Percentiles rank a stretch among this genome's conserved stretches.
Conservation (phyloP, 2,113 vertebrate genomes). For the Prinia subflava region DNA sequence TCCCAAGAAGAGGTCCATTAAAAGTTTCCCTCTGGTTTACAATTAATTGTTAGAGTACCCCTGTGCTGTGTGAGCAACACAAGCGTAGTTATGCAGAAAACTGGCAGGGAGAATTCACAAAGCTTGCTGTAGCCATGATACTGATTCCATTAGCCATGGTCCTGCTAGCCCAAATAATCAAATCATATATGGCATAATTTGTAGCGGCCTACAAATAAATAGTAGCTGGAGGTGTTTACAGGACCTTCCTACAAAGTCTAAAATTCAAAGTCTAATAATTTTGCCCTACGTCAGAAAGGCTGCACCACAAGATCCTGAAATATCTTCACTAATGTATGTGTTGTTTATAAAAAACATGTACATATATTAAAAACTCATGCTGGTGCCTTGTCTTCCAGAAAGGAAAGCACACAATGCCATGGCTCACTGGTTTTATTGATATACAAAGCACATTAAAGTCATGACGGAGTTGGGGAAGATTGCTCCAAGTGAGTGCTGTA, state of each 20-base stretch:
- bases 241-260: neutral
- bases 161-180: conserved; percentile 68
- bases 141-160: conserved; percentile 77
- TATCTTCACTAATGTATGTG: neutral
- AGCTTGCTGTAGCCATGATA: conserved; percentile 58
- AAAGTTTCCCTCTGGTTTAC: conserved; percentile 64
- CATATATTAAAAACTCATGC: neutral
- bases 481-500: neutral
- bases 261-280: neutral
- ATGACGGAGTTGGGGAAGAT: neutral
- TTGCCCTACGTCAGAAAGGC: neutral
- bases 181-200: conserved; percentile 64
- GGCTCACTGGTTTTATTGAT: conserved; percentile 16
- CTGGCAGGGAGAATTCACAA: conserved; percentile 65
- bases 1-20: conserved; percentile 74
- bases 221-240: neutral
- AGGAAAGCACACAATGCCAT: neutral
- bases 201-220: conserved; percentile 47
- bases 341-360: neutral
- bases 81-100: conserved; percentile 73
- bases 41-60: conserved; percentile 73
- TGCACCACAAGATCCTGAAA: neutral
- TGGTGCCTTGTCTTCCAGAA: conserved; percentile 26
- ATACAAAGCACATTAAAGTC: neutral
- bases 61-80: conserved; percentile 65